Evolutionary conservation across 2,888 invertebrate species (phyloP), one percentile per base, ranked within the genome.

Genomic region (Orthonychiurus folsomi): DNA sequence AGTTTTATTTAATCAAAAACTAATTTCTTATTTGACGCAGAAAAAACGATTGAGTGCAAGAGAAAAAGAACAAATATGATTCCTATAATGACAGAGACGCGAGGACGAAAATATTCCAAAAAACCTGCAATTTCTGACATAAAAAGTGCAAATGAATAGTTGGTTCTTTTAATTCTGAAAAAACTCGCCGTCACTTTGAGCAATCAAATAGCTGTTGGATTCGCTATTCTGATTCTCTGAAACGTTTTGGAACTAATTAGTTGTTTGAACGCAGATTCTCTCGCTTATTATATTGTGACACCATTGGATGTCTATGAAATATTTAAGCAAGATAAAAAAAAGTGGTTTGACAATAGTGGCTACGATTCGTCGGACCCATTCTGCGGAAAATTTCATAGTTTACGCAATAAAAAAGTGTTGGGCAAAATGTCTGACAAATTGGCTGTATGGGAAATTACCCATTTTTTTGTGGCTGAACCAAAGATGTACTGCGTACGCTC

Each of bases 111-210:
- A 1, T 61, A 62, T 50, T 26, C 2, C 15, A 60, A 50, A n/a
- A 68, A 66, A 28, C 67, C 67, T 0, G 63, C 54, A 3, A n/a
- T 63, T 2, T 23, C 59, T 24, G 20, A 56, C 12, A 2, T 64
- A 1, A 59, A 25, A 18, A 54, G 12, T 1, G 12, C 64, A 3
- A 24, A 28, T 18, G 50, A 37, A 0, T 21, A 60, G 1, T 15
- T 64, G 1, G 25, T 28, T 1, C 50, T 66, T 15, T 24, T 47
- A 5, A 25, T 63, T 21, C 1, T 63, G 18, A 56, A 55, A 9
- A 59, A 57, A n/a, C n/a, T 28, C 1, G 1, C 2, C 1, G 56
- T 68, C 1, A 60, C 37, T 2, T 20, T 67, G 5, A 47, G 59
- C 20, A 55, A 50, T 20, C 60, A 57, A 2, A 61, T 68, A 20